Evolutionary conservation across 2,888 invertebrate genomes (phyloP).

Genomic region (Blera fallax): DNA sequence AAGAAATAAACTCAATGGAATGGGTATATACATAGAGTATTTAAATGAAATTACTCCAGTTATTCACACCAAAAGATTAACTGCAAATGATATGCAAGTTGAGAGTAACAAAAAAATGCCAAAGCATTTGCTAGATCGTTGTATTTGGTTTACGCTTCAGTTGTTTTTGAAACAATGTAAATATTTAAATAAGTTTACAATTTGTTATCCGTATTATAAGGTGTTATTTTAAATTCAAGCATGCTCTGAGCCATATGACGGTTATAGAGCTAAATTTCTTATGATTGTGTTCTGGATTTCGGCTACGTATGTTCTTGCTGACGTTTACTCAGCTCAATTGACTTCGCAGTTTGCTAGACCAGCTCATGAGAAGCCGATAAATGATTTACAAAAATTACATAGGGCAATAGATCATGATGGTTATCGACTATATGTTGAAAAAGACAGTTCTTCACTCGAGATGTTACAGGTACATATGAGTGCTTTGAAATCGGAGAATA

Average conservation of each 20-base stretch:
- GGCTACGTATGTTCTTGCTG: constrained; percentile 89
- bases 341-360: constrained; percentile 89
- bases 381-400: constrained; percentile 86
- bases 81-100: not conserved
- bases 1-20: constrained; percentile 64
- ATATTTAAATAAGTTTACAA: constrained; percentile 72
- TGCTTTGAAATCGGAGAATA: not conserved
- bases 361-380: constrained; percentile 87
- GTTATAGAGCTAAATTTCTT: constrained; percentile 87
- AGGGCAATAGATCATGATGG: constrained; percentile 85
- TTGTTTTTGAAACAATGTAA: constrained; percentile 88
- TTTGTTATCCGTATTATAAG: not conserved
- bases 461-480: constrained; percentile 85
- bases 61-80: not conserved
- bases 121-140: constrained; percentile 83
- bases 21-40: constrained; percentile 76
- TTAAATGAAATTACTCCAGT: constrained; percentile 78
- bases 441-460: constrained; percentile 87
- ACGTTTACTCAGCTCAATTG: constrained; percentile 90
- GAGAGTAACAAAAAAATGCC: constrained; percentile 76
- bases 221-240: constrained; percentile 73
- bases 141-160: constrained; percentile 89
- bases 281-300: constrained; percentile 87
- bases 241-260: constrained; percentile 83
- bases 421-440: constrained; percentile 87